These are phyloP conservation scores for Ridgeia piscesae DNA, from an alignment of 1,140 invertebrate species.

Conservation along the genomic window DNA sequence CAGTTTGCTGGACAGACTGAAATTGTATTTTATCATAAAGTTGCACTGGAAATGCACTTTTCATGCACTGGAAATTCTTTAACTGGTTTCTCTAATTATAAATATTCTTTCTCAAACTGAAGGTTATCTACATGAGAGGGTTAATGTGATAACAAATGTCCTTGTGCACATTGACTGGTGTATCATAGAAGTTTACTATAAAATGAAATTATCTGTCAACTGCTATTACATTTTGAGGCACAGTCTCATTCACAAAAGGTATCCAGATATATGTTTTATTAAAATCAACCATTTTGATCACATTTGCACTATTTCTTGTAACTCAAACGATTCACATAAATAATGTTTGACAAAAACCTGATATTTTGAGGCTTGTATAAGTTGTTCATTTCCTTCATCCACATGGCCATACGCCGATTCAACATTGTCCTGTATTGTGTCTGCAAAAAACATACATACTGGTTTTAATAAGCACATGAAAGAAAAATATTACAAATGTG, in stretches of 20 bases:
- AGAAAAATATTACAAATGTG: neutral
- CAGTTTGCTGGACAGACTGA: neutral
- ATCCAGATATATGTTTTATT: neutral
- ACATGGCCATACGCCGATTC: slow-evolving; percentile 12
- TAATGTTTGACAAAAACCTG: slow-evolving; percentile 7
- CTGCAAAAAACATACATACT: neutral
- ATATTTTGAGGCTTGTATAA: slow-evolving; percentile 11
- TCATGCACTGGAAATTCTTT: slow-evolving; percentile 2
- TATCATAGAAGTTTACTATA: too few species aligned
- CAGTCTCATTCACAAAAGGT: neutral
- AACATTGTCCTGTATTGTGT: neutral
- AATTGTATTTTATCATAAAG: neutral
- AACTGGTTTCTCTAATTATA: neutral
- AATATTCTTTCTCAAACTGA: too few species aligned
- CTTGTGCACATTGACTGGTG: too few species aligned
- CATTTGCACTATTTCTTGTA: neutral
- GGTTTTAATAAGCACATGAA: neutral
- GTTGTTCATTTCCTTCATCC: slow-evolving; percentile 15
- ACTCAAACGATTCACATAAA: neutral
- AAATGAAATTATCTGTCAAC: neutral
- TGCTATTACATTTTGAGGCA: neutral
- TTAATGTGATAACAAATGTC: too few species aligned
- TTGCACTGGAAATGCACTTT: neutral
- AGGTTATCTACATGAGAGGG: too few species aligned
- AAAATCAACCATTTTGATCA: neutral